Evolutionary conservation across 1,140 invertebrate genomes (phyloP).

Genomic region (Scylla paramamosain): DNA sequence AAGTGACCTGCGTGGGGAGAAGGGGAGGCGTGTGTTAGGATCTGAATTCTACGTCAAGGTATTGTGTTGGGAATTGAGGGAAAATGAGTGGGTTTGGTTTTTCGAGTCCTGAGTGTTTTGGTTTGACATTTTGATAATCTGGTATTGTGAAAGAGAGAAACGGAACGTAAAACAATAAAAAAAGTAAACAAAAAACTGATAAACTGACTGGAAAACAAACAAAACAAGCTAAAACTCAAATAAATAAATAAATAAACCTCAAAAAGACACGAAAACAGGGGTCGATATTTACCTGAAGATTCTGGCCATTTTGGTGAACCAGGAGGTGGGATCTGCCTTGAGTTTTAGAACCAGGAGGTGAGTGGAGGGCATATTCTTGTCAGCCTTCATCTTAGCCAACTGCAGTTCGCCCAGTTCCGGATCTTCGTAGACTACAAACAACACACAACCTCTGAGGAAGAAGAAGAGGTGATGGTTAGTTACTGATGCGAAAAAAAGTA

Average conservation of each 20-base stretch:
- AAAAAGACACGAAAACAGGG: background rate
- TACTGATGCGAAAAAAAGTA: background rate
- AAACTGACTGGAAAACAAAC: background rate
- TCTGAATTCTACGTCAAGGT: too few relatives aligned
- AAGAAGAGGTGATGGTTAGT: background rate
- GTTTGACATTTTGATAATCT: background rate
- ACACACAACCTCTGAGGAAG: conserved; percentile 61
- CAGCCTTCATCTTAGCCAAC: conserved; percentile 50
- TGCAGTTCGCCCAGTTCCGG: conserved; percentile 48
- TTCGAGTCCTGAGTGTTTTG: background rate
- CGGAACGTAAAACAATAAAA: background rate
- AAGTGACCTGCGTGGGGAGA: conserved; percentile 52
- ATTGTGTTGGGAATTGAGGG: too few relatives aligned
- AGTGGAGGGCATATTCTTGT: conserved; percentile 58
- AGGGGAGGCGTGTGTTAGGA: background rate
- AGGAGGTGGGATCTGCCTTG: conserved; percentile 61
- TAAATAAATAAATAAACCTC: background rate
- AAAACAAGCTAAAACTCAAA: background rate
- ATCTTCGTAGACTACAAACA: conserved; percentile 50
- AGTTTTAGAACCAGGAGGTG: conserved; percentile 62
- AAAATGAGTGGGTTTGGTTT: background rate
- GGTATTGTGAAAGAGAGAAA: too few relatives aligned
- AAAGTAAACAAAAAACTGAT: background rate
- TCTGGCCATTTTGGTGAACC: conserved; percentile 73
- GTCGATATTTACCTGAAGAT: conserved; percentile 61